These are phyloP conservation scores for Caenorhabditis doughertyi DNA, from an alignment of 2,888 invertebrate species.

Conservation along the genomic window DNA sequence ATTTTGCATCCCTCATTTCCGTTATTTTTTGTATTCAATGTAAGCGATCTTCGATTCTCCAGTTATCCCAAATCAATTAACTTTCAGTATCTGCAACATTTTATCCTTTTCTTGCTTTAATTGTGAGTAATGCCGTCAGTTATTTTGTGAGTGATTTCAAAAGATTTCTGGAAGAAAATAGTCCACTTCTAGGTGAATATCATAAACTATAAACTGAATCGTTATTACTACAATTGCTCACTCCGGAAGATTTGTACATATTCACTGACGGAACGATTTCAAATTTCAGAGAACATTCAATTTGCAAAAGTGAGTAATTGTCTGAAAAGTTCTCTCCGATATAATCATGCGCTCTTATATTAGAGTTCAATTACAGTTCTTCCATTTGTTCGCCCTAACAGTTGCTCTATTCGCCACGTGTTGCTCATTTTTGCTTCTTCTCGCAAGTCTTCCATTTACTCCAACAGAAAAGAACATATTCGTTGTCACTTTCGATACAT, in stretches of 20 bases:
- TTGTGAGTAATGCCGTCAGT: conserved; percentile 36
- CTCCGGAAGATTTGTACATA: conserved; percentile 36
- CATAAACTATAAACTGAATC: conserved; percentile 42
- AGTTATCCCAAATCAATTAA: background rate
- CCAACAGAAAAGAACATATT: conserved; percentile 29
- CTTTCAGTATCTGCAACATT: conserved; percentile 38
- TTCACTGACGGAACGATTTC: conserved; percentile 50
- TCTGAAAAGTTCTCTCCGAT: too few species aligned
- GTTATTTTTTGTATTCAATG: background rate
- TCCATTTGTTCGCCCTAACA: conserved; percentile 39
- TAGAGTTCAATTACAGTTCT: conserved; percentile 39
- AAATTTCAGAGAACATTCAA: conserved; percentile 52
- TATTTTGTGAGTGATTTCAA: conserved; percentile 23
- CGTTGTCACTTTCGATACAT: conserved; percentile 23
- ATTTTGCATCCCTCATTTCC: conserved; percentile 29
- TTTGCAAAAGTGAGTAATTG: conserved; percentile 46
- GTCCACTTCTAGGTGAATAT: conserved; percentile 39
- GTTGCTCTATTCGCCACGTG: conserved; percentile 35
- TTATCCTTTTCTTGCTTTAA: conserved; percentile 37
- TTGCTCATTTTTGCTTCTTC: conserved; percentile 31
- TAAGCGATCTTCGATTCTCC: too few species aligned
- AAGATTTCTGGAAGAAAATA: background rate
- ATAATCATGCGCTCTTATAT: too few species aligned
- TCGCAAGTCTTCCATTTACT: conserved; percentile 33
- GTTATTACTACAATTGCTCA: conserved; percentile 47